Conservation (phyloP, 2,888 invertebrate species). For the Drosophila affinis region DNA sequence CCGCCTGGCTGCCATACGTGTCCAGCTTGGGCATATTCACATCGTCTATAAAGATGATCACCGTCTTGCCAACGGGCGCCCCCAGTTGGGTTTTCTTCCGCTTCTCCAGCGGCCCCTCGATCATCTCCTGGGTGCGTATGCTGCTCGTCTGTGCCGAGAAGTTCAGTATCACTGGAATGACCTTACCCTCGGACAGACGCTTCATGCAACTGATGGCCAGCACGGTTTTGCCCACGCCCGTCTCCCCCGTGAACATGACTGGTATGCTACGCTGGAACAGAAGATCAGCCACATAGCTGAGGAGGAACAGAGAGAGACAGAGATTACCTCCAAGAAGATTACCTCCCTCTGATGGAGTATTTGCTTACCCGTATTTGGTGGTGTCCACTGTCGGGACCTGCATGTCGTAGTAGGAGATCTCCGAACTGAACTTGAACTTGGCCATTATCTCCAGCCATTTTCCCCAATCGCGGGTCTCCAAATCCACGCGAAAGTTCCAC, state of each 20-base stretch:
- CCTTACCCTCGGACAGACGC: constrained; percentile 86
- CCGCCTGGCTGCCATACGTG: constrained; percentile 95
- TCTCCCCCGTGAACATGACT: constrained; percentile 95
- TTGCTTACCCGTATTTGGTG: constrained; percentile 89
- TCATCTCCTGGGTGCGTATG: constrained; percentile 90
- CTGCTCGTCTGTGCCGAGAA: constrained; percentile 97
- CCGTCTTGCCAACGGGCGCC: constrained; percentile 92
- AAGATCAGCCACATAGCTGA: constrained; percentile 85
- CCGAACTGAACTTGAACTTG: constrained; percentile 88
- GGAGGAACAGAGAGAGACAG: background rate
- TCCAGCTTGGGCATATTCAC: constrained; percentile 95
- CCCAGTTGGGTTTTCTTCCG: constrained; percentile 91
- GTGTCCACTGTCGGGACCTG: constrained; percentile 96
- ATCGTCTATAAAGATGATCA: constrained; percentile 95
- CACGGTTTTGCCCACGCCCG: constrained; percentile 95
- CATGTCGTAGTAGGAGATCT: constrained; percentile 93
- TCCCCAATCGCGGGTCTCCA: constrained; percentile 88
- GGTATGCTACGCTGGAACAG: constrained; percentile 89
- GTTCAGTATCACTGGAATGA: constrained; percentile 91
- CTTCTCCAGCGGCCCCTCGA: constrained; percentile 93
- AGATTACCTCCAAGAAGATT: no score
- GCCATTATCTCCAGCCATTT: constrained; percentile 92
- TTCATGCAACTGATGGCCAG: constrained; percentile 91
- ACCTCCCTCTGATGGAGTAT: no score
- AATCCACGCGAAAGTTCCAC: constrained; percentile 91